These are phyloP conservation scores for Dryomyza anilis DNA, from an alignment of 2,888 invertebrate genomes.

Conservation along the genomic window DNA sequence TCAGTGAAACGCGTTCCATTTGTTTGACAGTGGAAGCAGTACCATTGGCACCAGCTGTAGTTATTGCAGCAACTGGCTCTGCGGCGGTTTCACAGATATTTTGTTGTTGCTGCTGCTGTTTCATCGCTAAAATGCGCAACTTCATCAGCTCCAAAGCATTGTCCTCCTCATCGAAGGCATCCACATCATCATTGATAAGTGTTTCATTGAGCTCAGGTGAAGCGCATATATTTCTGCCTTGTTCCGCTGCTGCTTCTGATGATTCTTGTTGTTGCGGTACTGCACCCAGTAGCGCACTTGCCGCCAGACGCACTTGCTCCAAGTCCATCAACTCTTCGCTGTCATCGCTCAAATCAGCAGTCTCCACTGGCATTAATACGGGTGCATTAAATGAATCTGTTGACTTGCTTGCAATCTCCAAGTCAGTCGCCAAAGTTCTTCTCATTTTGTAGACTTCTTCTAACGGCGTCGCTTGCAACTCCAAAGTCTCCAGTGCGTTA, in stretches of 20 bases:
- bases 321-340: too few relatives aligned
- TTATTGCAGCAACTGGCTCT: slow-evolving; percentile 29
- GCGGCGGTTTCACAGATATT: slow-evolving; percentile 13
- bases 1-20: slow-evolving; percentile 56
- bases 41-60: slow-evolving; percentile 34
- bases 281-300: background rate
- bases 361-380: too few relatives aligned
- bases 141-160: slow-evolving; percentile 53
- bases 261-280: background rate
- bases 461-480: background rate
- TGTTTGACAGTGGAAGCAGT: slow-evolving; percentile 42
- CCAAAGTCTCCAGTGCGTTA: background rate
- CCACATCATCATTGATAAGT: background rate
- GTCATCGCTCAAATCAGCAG: too few relatives aligned
- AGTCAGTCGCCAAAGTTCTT: background rate
- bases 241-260: too few relatives aligned
- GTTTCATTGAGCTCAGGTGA: background rate
- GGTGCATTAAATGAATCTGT: too few relatives aligned
- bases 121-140: slow-evolving; percentile 54
- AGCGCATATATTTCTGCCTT: background rate
- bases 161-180: slow-evolving; percentile 24
- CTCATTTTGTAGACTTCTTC: background rate
- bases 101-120: slow-evolving; percentile 38
- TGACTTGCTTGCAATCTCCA: too few relatives aligned
- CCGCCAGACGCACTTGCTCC: background rate